Conservation (phyloP, 2,888 invertebrate genomes). For the Nudaria mundana region DNA sequence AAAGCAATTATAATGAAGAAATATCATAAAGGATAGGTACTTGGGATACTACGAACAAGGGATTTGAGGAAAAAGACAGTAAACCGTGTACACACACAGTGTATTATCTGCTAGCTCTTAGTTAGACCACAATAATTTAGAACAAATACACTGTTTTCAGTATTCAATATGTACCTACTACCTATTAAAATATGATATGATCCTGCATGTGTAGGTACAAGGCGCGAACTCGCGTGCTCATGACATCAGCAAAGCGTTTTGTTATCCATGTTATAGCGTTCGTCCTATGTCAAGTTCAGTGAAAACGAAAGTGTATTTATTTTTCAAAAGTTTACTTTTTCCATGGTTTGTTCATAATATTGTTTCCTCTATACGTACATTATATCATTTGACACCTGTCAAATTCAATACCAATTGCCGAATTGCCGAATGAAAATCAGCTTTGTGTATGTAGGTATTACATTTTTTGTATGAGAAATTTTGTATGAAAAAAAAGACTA, state of each 20-base stretch:
- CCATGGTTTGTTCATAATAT: constrained; percentile 13
- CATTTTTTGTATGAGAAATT: neutral
- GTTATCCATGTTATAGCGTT: constrained; percentile 38
- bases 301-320: constrained; percentile 60
- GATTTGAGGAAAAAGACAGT: constrained; percentile 3
- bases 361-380: neutral
- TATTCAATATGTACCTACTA: too few species aligned
- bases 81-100: too few species aligned
- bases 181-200: neutral
- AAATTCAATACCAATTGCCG: constrained; percentile 34
- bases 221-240: constrained; percentile 40
- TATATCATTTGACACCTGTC: constrained; percentile 25
- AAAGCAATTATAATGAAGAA: too few species aligned
- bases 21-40: too few species aligned
- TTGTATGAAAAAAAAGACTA: neutral
- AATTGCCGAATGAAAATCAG: constrained; percentile 35
- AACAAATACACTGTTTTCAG: too few species aligned
- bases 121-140: constrained; percentile 2
- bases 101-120: neutral
- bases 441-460: neutral
- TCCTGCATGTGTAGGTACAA: constrained; percentile 5
- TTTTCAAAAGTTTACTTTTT: constrained; percentile 12
- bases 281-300: constrained; percentile 64
- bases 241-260: constrained; percentile 42
- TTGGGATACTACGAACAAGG: neutral